Evolutionary conservation across 2,888 invertebrate genomes (phyloP).

Genomic region (Neoitamus cyanurus): DNA sequence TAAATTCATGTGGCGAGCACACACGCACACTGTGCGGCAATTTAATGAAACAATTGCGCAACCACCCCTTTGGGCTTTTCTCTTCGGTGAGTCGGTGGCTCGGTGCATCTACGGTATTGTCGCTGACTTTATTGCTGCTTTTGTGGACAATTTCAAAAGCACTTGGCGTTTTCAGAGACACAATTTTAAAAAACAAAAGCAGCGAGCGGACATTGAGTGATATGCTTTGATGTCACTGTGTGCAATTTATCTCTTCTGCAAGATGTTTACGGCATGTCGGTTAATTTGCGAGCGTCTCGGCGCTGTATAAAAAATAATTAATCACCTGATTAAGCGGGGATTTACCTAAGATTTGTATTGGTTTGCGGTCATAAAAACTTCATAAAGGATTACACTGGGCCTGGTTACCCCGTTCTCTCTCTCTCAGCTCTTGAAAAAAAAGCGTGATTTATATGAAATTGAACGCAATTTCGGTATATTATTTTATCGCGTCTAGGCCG

Average conservation of each 20-base stretch:
- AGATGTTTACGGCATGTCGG: neutral
- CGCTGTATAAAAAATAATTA: neutral
- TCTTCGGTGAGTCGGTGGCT: neutral
- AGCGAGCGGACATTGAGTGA: neutral
- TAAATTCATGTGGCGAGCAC: neutral
- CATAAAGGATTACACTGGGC: neutral
- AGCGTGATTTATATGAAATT: neutral
- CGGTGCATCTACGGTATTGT: neutral
- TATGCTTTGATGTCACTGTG: neutral
- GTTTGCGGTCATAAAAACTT: neutral
- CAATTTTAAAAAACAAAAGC: neutral
- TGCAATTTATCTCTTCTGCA: neutral
- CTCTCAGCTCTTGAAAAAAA: neutral
- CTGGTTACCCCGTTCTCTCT: neutral
- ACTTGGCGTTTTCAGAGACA: neutral
- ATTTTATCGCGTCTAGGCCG: too few species aligned
- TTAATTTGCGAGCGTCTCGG: neutral
- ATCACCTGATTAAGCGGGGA: neutral
- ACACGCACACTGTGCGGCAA: neutral
- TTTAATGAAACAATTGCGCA: constrained; percentile 9
- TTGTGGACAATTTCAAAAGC: neutral
- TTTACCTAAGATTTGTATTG: neutral
- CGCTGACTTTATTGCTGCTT: neutral
- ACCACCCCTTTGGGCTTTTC: neutral
- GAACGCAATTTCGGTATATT: neutral